These are phyloP conservation scores for Timandra comae DNA, from an alignment of 2,888 invertebrate genomes.

Conservation along the genomic window DNA sequence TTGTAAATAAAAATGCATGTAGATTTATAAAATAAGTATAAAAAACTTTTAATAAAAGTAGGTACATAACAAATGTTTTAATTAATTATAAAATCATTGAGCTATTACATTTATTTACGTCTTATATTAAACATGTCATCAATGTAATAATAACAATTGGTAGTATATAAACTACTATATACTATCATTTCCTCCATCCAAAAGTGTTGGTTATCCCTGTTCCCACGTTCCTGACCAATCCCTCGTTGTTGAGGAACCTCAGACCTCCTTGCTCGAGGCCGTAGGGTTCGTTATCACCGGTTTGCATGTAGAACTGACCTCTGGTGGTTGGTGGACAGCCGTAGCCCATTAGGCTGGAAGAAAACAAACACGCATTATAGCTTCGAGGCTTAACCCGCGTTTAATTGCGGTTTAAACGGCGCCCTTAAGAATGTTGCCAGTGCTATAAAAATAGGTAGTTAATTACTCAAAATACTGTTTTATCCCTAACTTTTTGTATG, in stretches of 20 bases:
- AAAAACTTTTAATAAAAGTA: too few species aligned
- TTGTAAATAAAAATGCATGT: too few species aligned
- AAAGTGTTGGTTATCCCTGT: slow-evolving; percentile 11
- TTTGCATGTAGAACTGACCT: slow-evolving; percentile 26
- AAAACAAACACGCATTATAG: background rate
- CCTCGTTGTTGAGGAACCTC: slow-evolving; percentile 16
- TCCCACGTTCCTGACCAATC: slow-evolving; percentile 4
- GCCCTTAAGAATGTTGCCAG: background rate
- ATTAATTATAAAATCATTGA: too few species aligned
- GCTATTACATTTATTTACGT: too few species aligned
- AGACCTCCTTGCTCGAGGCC: slow-evolving; percentile 16
- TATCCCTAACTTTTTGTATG: slow-evolving; percentile 1
- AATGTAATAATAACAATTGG: too few species aligned
- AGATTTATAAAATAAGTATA: too few species aligned
- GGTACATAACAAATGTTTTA: too few species aligned
- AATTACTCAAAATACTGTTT: background rate
- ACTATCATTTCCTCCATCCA: too few species aligned
- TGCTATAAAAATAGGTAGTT: background rate
- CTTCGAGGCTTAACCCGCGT: too few species aligned
- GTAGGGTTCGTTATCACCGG: slow-evolving; percentile 17
- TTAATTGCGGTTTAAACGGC: slow-evolving; percentile 1
- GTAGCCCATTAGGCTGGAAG: slow-evolving; percentile 25
- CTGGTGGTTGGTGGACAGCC: slow-evolving; percentile 10
- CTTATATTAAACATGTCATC: too few species aligned
- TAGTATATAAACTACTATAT: too few species aligned